These are phyloP conservation scores for Agrochola litura DNA, from an alignment of 2,888 invertebrate genomes.

Conservation along the genomic window DNA sequence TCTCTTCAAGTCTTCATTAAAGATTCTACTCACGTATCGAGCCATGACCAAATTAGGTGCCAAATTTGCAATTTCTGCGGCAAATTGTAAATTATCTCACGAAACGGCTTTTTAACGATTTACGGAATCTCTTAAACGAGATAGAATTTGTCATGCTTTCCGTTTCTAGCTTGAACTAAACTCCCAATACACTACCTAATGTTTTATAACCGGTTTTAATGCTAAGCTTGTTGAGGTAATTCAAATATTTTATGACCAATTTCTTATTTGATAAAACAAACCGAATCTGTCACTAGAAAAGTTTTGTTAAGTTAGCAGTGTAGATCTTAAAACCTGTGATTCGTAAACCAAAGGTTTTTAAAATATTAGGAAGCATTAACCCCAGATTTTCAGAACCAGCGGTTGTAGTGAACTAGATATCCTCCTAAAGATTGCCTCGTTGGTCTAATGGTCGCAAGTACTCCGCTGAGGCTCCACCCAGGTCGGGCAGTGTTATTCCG, in stretches of 20 bases:
- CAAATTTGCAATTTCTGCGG: slow-evolving; percentile 37
- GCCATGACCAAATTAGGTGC: slow-evolving; percentile 51
- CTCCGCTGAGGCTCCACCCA: too few relatives aligned
- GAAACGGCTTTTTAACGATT: slow-evolving; percentile 32
- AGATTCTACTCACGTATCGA: slow-evolving; percentile 10
- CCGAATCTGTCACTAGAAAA: neutral
- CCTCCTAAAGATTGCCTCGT: neutral
- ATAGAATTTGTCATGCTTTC: slow-evolving; percentile 55
- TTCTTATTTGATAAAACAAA: neutral
- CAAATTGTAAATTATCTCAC: slow-evolving; percentile 36
- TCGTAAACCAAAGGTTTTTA: too few relatives aligned
- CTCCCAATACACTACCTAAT: neutral
- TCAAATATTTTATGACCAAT: neutral
- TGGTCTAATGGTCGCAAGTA: too few relatives aligned
- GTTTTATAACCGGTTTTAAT: slow-evolving; percentile 7
- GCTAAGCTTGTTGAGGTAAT: neutral
- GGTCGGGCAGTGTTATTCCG: too few relatives aligned
- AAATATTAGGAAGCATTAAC: neutral
- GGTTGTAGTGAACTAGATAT: neutral
- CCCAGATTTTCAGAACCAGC: neutral
- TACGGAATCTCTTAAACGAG: slow-evolving; percentile 29
- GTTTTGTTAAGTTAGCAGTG: neutral
- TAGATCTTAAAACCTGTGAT: too few relatives aligned
- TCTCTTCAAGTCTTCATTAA: neutral
- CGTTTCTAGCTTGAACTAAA: slow-evolving; percentile 30